Evolutionary conservation across 1,140 invertebrate species (phyloP), one percentile per base, ranked within the genome.

Genomic region (Atta texana): DNA sequence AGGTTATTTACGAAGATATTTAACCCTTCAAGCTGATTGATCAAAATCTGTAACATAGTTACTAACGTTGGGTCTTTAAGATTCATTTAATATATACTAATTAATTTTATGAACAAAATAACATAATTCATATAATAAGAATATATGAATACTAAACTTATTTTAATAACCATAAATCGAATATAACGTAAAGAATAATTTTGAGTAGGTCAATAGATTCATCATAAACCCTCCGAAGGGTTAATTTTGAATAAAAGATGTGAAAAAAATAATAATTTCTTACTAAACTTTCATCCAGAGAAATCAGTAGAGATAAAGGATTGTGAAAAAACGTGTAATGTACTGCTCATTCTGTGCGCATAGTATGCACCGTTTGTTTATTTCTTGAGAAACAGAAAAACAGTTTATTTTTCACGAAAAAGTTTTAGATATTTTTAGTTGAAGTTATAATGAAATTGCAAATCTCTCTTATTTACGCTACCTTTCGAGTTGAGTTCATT

Each of bases 381-480:
- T 14, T 71, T 71, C 18, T 55, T 24, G n/a, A 18, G 51, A 80
- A 80, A 34, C n/a, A 69, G 21, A 64, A 49, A 78, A 16, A 12
- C 55, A 16, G 24, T 51, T 78, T 64, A 39, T 69, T 81, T 71
- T 24, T 81, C 8, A 68, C 7, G 18, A 8, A 18, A 80, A 57
- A 71, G 64, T 81, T 81, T 71, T 28, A 4, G 4, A 3, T 24
- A 53, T 66, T 31, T 55, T 31, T 24, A 18, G 21, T 39, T 18
- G n/a, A 55, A 81, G 49, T 69, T 81, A 39, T 71, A 69, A 81
- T 53, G 49, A 80, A 80, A 80, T 80, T 53, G 28, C 77, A 5
- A 55, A 34, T 69, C 64, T 71, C 77, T 63, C 18, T 24, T 44
- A 28, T 16, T 81, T 53, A 51, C 44, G 6, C 10, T 53, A n/a